Evolutionary conservation across 1,140 invertebrate species (phyloP).

Genomic region (Diorhabda sublineata): DNA sequence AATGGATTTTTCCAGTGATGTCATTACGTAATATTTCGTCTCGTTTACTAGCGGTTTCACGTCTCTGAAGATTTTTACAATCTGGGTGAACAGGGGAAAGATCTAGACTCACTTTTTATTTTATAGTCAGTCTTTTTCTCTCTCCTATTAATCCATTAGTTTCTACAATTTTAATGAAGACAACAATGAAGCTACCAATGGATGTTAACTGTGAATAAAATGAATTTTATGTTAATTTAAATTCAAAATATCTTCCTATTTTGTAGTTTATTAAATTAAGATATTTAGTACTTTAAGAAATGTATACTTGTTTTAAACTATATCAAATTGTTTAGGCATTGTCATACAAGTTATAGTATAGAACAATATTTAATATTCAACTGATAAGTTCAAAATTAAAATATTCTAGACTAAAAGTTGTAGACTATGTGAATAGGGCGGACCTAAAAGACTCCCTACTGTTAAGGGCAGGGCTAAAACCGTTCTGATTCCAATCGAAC

Average conservation of each 20-base stretch:
- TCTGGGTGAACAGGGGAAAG: conserved; percentile 41
- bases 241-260: too few species aligned
- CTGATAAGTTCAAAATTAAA: too few species aligned
- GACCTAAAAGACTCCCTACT: background rate
- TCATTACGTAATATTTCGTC: conserved; percentile 1
- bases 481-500: background rate
- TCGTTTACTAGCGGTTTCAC: background rate
- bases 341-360: too few species aligned
- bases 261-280: too few species aligned
- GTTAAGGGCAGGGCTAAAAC: conserved; percentile 1
- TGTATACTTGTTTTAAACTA: too few species aligned
- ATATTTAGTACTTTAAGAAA: too few species aligned
- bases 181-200: background rate
- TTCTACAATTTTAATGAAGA: background rate
- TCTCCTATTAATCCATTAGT: conserved; percentile 42
- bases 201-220: too few species aligned
- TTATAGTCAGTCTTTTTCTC: conserved; percentile 43
- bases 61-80: conserved; percentile 7
- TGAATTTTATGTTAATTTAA: too few species aligned
- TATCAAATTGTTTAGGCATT: too few species aligned
- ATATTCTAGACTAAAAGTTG: too few species aligned
- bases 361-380: too few species aligned
- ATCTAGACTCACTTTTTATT: conserved; percentile 39
- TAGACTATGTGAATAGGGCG: too few species aligned
- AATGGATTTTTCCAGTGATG: background rate